These are phyloP conservation scores for Ptychochromis oligacanthus DNA, from an alignment of 2,113 vertebrate species.

Conservation along the genomic window DNA sequence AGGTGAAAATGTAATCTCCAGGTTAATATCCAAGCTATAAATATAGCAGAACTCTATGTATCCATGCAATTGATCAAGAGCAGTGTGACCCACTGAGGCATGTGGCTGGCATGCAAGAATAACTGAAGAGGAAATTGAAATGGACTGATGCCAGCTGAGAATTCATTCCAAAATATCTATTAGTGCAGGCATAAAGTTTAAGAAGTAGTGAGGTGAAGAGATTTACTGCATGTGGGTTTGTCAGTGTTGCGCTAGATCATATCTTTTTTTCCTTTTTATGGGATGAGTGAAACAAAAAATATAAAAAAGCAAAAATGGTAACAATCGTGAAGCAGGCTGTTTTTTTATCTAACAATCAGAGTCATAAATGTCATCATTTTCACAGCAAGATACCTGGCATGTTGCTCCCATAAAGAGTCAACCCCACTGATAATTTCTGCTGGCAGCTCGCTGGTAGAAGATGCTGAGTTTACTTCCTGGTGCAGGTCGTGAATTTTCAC, in stretches of 20 bases:
- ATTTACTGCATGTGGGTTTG: neutral
- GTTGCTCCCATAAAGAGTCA: conserved; percentile 67
- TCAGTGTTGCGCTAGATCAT: neutral
- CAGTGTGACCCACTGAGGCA: conserved; percentile 31
- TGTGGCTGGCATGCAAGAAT: conserved; percentile 4
- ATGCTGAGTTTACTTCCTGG: conserved; percentile 47
- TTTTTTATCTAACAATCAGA: neutral
- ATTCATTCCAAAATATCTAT: neutral
- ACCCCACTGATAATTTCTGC: conserved; percentile 55
- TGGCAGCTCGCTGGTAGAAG: conserved; percentile 55
- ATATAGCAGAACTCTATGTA: conserved; percentile 5
- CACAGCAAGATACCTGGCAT: conserved; percentile 66
- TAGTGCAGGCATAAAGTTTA: neutral
- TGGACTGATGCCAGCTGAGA: conserved; percentile 23
- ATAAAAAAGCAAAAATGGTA: neutral
- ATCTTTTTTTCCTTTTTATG: neutral
- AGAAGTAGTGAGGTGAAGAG: neutral
- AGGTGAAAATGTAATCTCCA: neutral
- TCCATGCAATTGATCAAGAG: conserved; percentile 1
- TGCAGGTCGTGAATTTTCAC: conserved; percentile 66
- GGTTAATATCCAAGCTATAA: neutral
- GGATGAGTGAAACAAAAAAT: neutral
- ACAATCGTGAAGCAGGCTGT: neutral
- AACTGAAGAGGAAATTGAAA: conserved; percentile 41
- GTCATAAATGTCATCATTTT: neutral